Conservation (phyloP, 2,797 vertebrate genomes). For the Poeciliopsis presidionis region DNA sequence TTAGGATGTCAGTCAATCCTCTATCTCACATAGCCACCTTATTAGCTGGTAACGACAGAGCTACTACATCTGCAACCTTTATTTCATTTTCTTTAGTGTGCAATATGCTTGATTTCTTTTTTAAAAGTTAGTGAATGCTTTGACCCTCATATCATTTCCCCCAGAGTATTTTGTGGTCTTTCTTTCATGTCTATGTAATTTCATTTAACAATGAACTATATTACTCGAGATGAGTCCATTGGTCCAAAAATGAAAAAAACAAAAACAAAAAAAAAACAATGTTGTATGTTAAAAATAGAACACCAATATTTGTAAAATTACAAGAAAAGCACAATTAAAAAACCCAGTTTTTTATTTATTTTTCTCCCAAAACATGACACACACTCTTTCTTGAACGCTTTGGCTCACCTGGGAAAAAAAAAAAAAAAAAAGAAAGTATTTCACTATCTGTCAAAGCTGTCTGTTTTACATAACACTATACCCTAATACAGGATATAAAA, state of each 20-base stretch:
- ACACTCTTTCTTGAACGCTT: neutral
- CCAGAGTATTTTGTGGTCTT: constrained; percentile 47
- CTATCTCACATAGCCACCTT: constrained; percentile 84
- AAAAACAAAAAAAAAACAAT: accelerated
- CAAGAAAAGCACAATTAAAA: neutral
- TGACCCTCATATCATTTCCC: constrained; percentile 55
- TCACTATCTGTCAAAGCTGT: constrained; percentile 56
- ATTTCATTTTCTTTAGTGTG: constrained; percentile 73
- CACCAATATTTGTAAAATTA: neutral
- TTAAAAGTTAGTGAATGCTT: constrained; percentile 42
- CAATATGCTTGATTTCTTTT: constrained; percentile 76
- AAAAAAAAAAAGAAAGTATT: too few relatives aligned
- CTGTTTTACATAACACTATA: constrained; percentile 80
- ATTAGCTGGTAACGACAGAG: constrained; percentile 98
- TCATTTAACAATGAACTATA: neutral
- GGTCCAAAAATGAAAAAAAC: neutral
- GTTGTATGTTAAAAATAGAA: neutral
- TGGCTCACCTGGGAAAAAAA: constrained; percentile 32
- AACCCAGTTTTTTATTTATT: neutral
- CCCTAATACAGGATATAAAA: constrained; percentile 83
- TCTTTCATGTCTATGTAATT: constrained; percentile 10
- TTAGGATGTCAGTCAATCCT: constrained; percentile 94
- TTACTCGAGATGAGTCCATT: neutral
- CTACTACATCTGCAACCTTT: constrained; percentile 79
- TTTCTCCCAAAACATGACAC: neutral